Conservation (phyloP, 2,888 invertebrate genomes). For the Parnassius apollo region DNA sequence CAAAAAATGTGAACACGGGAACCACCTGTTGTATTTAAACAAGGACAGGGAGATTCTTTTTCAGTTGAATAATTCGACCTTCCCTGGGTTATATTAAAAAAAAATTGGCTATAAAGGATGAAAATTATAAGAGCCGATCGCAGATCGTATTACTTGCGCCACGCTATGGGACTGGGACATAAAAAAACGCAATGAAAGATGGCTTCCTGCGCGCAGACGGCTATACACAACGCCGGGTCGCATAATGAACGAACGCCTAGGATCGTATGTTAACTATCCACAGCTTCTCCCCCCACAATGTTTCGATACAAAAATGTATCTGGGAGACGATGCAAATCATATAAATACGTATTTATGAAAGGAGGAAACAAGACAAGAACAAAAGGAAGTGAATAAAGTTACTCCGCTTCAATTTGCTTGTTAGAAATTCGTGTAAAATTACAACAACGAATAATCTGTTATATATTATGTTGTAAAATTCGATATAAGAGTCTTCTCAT, state of each 20-base stretch:
- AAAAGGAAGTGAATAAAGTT: too few species aligned
- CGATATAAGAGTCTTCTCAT: too few species aligned
- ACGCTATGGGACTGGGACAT: conserved; percentile 62
- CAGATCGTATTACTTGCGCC: conserved; percentile 25
- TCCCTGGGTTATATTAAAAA: neutral
- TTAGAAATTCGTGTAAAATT: too few species aligned
- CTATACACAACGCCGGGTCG: conserved; percentile 30
- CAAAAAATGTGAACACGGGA: neutral
- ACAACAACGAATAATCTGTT: too few species aligned
- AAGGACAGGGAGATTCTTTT: too few species aligned
- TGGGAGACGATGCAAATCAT: neutral
- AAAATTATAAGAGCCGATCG: neutral
- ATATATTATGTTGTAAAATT: too few species aligned
- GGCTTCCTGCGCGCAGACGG: conserved; percentile 69
- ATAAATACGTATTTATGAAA: neutral
- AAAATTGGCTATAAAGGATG: neutral
- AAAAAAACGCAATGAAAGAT: conserved; percentile 79
- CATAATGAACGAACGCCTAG: conserved; percentile 4
- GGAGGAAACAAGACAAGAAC: too few species aligned
- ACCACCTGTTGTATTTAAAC: neutral
- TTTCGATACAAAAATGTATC: neutral
- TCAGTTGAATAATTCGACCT: too few species aligned
- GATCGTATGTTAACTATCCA: conserved; percentile 10
- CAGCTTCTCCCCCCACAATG: neutral
- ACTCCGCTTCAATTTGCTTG: too few species aligned